Conservation (phyloP, 2,113 vertebrate genomes). For the Hippoglossus stenolepis region DNA sequence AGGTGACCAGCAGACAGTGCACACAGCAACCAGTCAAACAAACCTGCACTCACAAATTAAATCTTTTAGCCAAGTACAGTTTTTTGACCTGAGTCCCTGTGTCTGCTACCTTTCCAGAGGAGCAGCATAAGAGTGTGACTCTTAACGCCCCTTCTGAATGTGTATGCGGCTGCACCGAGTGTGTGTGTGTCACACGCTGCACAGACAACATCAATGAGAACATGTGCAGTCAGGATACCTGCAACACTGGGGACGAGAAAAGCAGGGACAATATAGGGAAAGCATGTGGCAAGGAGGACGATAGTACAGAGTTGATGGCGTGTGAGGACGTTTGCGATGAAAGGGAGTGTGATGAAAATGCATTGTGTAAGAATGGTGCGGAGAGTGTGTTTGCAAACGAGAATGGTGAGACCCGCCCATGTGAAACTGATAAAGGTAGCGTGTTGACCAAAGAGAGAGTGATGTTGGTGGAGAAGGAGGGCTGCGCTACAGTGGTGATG, state of each 20-base stretch:
- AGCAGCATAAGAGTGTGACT: constrained; percentile 19
- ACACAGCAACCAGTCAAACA: neutral
- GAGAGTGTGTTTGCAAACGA: constrained; percentile 4
- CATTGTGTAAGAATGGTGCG: neutral
- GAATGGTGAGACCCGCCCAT: neutral
- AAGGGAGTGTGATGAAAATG: neutral
- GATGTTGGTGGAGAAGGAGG: constrained; percentile 85
- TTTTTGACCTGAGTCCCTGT: neutral
- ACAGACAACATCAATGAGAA: neutral
- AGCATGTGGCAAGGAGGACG: neutral
- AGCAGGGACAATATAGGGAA: neutral
- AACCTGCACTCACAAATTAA: constrained; percentile 52
- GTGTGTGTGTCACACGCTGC: neutral
- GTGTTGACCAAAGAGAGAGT: constrained; percentile 76
- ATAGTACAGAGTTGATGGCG: neutral
- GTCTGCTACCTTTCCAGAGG: constrained; percentile 45
- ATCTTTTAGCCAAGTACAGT: neutral
- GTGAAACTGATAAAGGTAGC: neutral
- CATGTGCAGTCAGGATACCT: neutral
- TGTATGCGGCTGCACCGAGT: constrained; percentile 12
- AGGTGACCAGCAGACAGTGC: constrained; percentile 19
- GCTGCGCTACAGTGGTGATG: constrained; percentile 86
- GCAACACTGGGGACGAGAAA: neutral
- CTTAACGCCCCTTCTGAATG: constrained; percentile 17
- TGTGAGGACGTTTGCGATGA: neutral